Evolutionary conservation across 2,888 invertebrate species (phyloP).

Genomic region (Heliconius charithonia): DNA sequence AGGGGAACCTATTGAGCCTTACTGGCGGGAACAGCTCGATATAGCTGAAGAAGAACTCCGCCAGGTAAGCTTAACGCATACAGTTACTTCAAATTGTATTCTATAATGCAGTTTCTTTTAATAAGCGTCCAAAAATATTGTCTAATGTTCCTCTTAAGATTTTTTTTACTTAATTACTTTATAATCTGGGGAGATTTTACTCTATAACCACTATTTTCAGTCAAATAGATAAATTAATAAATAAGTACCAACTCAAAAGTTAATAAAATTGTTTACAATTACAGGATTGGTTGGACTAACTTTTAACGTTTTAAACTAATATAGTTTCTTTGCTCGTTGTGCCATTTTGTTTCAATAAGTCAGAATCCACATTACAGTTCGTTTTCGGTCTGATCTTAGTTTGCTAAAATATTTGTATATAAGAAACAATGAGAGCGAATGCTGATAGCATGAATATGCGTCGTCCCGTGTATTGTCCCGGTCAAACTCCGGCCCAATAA

Average conservation of each 20-base stretch:
- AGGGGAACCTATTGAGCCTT: conserved; percentile 83
- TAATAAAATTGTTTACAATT: conserved; percentile 52
- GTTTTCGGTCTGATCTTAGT: too few relatives aligned
- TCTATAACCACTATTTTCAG: neutral
- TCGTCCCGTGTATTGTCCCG: too few relatives aligned
- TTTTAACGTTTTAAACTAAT: conserved; percentile 68
- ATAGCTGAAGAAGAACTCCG: conserved; percentile 78
- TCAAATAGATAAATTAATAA: neutral
- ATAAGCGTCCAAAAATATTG: neutral
- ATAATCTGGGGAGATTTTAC: neutral
- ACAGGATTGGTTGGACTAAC: conserved; percentile 81
- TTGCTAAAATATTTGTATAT: too few relatives aligned
- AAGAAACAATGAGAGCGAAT: too few relatives aligned
- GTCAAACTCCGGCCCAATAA: too few relatives aligned
- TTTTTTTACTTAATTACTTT: neutral
- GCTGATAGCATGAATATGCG: too few relatives aligned
- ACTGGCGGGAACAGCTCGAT: conserved; percentile 80
- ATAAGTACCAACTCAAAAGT: neutral
- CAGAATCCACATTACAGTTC: too few relatives aligned
- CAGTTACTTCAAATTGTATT: neutral
- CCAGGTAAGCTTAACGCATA: conserved; percentile 63
- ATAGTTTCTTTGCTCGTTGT: conserved; percentile 76
- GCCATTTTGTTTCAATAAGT: conserved; percentile 70
- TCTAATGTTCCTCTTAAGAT: neutral
- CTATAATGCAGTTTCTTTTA: neutral